Evolutionary conservation across 2,113 vertebrate species (phyloP).

Genomic region (Pagrus major): DNA sequence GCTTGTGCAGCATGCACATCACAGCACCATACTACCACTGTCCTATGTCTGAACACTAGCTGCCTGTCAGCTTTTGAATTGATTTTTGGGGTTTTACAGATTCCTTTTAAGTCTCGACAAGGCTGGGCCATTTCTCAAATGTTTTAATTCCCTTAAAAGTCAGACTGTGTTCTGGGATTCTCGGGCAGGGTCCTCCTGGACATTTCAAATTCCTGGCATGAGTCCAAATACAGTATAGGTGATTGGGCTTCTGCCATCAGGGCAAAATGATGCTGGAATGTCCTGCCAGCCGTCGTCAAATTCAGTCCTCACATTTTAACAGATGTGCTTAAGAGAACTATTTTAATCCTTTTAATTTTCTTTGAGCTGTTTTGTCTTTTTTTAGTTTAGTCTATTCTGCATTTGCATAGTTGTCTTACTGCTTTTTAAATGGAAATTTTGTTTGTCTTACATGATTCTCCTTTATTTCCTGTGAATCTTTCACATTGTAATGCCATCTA

Average conservation of each 20-base stretch:
- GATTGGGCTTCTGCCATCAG: conserved; percentile 12
- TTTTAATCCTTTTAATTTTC: neutral
- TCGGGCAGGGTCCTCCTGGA: neutral
- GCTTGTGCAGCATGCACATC: conserved; percentile 1
- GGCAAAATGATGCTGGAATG: neutral
- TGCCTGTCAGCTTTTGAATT: conserved; percentile 22
- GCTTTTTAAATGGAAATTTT: neutral
- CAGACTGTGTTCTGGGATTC: conserved; percentile 1
- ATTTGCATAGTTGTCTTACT: neutral
- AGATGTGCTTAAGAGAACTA: neutral
- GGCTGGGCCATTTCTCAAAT: conserved; percentile 14
- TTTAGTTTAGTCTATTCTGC: neutral
- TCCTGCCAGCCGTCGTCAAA: neutral
- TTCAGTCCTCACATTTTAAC: neutral
- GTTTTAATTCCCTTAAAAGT: conserved; percentile 47
- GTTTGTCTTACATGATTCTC: neutral
- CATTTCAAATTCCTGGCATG: conserved; percentile 13
- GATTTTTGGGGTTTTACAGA: conserved; percentile 33
- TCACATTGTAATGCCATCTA: neutral
- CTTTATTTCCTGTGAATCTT: neutral
- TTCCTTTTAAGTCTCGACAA: conserved; percentile 17
- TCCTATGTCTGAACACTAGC: neutral
- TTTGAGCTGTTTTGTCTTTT: no score
- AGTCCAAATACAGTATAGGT: conserved; percentile 19
- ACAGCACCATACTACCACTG: conserved; percentile 2